These are phyloP conservation scores for Sinella curviseta DNA, from an alignment of 1,140 invertebrate species.

Conservation along the genomic window DNA sequence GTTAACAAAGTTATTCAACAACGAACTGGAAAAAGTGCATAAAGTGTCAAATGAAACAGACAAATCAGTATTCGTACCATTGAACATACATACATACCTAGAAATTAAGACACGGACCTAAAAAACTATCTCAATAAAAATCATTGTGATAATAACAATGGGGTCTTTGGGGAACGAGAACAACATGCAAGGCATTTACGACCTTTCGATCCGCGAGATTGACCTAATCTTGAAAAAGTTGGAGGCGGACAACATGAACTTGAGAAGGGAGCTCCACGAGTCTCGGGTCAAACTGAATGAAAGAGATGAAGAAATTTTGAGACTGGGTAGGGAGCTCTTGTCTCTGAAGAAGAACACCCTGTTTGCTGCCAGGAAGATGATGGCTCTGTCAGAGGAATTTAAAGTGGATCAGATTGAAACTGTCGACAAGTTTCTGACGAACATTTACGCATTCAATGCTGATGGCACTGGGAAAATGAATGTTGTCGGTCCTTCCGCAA, in stretches of 20 bases:
- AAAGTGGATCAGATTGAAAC: not conserved
- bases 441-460: not conserved
- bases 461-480: no score
- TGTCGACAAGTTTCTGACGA: not conserved
- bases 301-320: not conserved
- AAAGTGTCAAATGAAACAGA: no score
- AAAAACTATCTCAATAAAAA: no score
- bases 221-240: not conserved
- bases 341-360: not conserved
- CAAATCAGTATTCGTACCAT: no score
- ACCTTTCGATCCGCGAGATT: not conserved
- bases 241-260: not conserved
- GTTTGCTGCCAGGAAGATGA: not conserved
- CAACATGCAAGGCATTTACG: not conserved
- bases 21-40: no score
- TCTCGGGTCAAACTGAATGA: not conserved
- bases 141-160: no score
- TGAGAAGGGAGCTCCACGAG: not conserved
- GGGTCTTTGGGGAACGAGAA: not conserved
- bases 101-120: no score
- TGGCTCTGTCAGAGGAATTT: not conserved
- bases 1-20: no score
- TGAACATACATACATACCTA: no score
- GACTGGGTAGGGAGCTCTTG: not conserved
- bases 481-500: no score